Conservation (phyloP, 2,797 vertebrate species). For the Sebastolobus altivelis region DNA sequence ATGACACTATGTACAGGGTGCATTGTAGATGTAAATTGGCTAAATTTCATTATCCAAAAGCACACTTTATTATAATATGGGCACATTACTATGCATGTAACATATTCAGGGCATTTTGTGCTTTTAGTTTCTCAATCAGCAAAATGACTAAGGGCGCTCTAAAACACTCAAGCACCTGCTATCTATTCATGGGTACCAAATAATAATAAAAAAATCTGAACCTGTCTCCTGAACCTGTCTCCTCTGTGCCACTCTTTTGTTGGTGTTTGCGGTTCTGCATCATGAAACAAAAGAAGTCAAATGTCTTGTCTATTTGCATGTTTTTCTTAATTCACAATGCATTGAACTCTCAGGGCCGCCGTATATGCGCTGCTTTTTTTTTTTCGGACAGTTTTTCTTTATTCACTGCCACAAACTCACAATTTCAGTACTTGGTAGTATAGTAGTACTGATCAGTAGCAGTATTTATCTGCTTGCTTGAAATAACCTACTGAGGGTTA, state of each 20-base stretch:
- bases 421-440: background rate
- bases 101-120: slow-evolving; percentile 84
- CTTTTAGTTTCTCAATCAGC: slow-evolving; percentile 82
- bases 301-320: background rate
- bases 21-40: slow-evolving; percentile 73
- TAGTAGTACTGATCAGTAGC: background rate
- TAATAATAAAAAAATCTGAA: slow-evolving; percentile 80
- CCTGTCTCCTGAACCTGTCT: slow-evolving; percentile 76
- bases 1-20: slow-evolving; percentile 67
- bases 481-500: background rate
- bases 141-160: slow-evolving; percentile 78
- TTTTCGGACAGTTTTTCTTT: background rate
- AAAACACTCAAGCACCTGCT: slow-evolving; percentile 80
- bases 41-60: slow-evolving; percentile 75
- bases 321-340: background rate
- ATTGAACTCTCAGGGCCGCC: background rate
- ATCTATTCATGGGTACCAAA: slow-evolving; percentile 82
- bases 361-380: too few species aligned
- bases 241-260: slow-evolving; percentile 31
- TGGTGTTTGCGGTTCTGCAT: slow-evolving; percentile 14
- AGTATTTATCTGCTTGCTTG: background rate
- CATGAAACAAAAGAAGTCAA: background rate
- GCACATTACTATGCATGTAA: slow-evolving; percentile 88
- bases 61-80: slow-evolving; percentile 81
- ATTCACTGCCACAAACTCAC: background rate